These are phyloP conservation scores for Camelus bactrianus DNA, from an alignment of 2,113 vertebrate species.

Conservation along the genomic window DNA sequence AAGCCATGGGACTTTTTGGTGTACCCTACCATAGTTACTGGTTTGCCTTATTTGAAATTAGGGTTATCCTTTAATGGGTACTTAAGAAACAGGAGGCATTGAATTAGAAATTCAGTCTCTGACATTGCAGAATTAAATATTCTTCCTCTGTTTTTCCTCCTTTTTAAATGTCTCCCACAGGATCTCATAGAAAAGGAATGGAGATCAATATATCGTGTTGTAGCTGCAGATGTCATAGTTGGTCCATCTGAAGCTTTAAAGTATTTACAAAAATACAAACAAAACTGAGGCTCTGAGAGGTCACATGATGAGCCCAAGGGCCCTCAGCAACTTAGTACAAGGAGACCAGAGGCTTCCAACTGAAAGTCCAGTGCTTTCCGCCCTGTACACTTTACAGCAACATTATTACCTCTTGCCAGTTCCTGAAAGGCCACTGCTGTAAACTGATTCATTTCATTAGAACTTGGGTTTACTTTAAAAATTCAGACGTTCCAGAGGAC, in stretches of 20 bases:
- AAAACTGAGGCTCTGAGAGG: neutral
- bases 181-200: neutral
- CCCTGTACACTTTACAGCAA: fast-evolving
- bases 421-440: neutral
- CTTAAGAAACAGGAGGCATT: neutral
- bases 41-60: neutral
- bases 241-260: neutral
- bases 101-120: conserved; percentile 32
- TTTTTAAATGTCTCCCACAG: neutral
- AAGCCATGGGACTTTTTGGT: neutral
- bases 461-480: conserved; percentile 10
- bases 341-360: neutral
- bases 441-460: neutral
- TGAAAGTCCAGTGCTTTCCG: neutral
- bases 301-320: neutral
- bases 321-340: neutral
- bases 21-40: neutral
- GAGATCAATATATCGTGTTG: neutral
- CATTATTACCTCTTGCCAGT: neutral
- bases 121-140: neutral
- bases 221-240: neutral
- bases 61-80: neutral
- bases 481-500: neutral
- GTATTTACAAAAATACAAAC: no score
- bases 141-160: neutral